Base-by-base conservation (phyloP, 2,113 vertebrate species). In the Lamprotornis superbus region DNA sequence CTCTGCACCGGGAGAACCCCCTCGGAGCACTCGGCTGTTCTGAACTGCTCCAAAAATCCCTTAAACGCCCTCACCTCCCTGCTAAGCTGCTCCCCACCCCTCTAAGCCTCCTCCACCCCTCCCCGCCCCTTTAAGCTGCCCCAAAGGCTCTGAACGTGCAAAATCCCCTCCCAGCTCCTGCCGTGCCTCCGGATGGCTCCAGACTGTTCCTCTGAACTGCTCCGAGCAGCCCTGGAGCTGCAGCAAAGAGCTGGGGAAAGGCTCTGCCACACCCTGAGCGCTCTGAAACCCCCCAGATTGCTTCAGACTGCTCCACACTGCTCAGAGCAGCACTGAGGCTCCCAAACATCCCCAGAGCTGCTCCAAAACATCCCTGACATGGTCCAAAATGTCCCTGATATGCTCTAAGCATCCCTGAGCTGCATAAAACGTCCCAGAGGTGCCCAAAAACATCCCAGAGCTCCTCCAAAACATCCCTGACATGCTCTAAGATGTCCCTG, bases 1-100 rank as follows among this genome's bases (percentile, higher is more conserved):
- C 31, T 65, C 13, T 22, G 0, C 3, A 0, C 50, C 3, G 0
- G 17, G 10, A 70, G 37, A n/a, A n/a, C 28, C 10, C 35, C 52
- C 83, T 74, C 25, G 2, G 17, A 57, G 68, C 55, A 0, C 69
- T 44, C 5, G 0, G 33, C 69, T 40, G 27, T 20, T 89, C 57
- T 13, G 9, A 77, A 12, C 63, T 2, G 3, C 69, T n/a, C 81
- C 4, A 15, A 40, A 90, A 95, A 93, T 93, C 90, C 87, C 61
- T 78, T 91, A 39, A 91, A 88, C 0, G 4, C 79, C 47, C 24
- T 52, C 31, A 44, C 55, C 39, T 40, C 69, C 56, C 69, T 47
- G 33, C 74, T 84, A 33, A 94, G 87, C 77, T 47, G 81, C 70
- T 80, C 91, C 83, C 49, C 89, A 23, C 86, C 93, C 85, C 27